Conservation (phyloP, 2,113 vertebrate species). For the Potamarius usumacintae region DNA sequence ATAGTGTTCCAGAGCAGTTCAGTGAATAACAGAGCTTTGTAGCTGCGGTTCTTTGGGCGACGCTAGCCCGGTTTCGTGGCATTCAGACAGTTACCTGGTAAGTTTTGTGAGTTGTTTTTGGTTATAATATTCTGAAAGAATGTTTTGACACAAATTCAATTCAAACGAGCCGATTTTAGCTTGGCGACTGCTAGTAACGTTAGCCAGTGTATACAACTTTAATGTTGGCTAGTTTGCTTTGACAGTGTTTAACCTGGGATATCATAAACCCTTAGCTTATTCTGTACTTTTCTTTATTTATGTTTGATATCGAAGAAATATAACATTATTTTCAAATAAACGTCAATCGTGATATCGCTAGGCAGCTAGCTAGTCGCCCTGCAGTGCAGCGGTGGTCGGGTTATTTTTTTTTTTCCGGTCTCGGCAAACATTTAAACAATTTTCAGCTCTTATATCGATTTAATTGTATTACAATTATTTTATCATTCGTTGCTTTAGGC, state of each 20-base stretch:
- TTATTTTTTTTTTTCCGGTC: slow-evolving; percentile 10
- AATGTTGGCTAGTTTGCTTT: not conserved
- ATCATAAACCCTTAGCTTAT: not conserved
- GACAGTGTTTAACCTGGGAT: not conserved
- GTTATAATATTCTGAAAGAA: not conserved
- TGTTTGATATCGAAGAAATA: not conserved
- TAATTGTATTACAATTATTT: not conserved
- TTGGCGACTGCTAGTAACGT: not conserved
- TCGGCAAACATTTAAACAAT: slow-evolving; percentile 17
- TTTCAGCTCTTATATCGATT: not conserved
- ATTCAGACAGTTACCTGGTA: slow-evolving; percentile 34
- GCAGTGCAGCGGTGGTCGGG: slow-evolving; percentile 18
- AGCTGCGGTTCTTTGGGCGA: not conserved
- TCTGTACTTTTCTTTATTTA: not conserved
- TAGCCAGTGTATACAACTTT: not conserved
- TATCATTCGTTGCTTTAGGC: not conserved
- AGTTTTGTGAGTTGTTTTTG: not conserved
- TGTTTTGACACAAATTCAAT: slow-evolving; percentile 29
- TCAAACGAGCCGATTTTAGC: not conserved
- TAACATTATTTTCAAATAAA: not conserved
- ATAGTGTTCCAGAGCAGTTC: slow-evolving; percentile 5
- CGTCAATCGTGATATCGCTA: slow-evolving; percentile 2
- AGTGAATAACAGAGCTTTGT: slow-evolving; percentile 1
- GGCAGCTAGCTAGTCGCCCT: not conserved
- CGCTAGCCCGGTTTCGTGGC: not conserved